Percentiles rank a stretch among this genome's conserved stretches.
These are phyloP conservation scores for Diadumene lineata DNA, from an alignment of 92 coral and sea anemone genomes.

Conservation along the genomic window DNA sequence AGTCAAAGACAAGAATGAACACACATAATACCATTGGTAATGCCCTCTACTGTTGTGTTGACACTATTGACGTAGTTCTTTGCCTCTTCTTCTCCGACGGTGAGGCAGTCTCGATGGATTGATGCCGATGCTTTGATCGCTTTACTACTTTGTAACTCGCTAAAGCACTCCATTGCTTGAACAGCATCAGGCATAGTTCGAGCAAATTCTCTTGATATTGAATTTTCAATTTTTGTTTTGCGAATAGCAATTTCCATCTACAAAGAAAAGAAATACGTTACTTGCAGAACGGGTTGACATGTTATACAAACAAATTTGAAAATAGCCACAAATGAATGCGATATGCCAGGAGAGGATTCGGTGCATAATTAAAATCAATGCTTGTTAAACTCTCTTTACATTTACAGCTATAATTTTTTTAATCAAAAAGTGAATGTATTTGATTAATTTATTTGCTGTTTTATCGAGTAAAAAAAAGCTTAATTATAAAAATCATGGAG, in stretches of 20 bases:
- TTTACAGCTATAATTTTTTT: too few species aligned
- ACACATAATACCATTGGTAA: not conserved
- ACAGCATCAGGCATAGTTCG: not conserved
- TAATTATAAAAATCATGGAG: too few species aligned
- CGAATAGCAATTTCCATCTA: not conserved
- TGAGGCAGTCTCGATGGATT: not conserved
- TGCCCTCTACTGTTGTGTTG: not conserved
- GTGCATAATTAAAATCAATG: too few species aligned
- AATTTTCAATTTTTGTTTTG: not conserved
- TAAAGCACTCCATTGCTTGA: not conserved
- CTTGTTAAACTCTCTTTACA: too few species aligned
- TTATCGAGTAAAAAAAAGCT: too few species aligned
- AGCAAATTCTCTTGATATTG: not conserved
- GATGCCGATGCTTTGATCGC: not conserved
- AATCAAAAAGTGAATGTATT: too few species aligned
- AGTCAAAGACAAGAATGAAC: too few species aligned
- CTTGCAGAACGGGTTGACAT: too few species aligned
- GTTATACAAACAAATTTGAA: too few species aligned
- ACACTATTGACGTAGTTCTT: not conserved
- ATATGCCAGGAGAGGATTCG: too few species aligned
- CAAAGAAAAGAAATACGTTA: not conserved
- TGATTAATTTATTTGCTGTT: too few species aligned
- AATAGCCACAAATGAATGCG: too few species aligned
- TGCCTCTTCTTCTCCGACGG: not conserved
- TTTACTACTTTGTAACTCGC: not conserved